Conservation (phyloP, 2,113 vertebrate species). For the Eulacestoma nigropectus region DNA sequence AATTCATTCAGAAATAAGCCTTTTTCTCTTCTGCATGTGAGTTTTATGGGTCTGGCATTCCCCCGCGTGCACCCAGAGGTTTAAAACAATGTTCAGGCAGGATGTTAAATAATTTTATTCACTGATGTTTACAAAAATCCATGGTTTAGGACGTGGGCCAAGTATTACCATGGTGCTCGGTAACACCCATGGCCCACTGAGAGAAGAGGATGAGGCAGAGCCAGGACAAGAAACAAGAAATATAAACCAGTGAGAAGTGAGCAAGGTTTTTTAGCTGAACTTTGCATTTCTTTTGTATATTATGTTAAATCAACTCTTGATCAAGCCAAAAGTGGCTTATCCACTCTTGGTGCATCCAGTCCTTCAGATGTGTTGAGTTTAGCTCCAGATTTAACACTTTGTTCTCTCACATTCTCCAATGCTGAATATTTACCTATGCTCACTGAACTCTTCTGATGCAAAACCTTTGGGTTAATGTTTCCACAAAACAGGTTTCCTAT, state of each 20-base stretch:
- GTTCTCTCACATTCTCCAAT: neutral
- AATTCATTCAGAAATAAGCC: neutral
- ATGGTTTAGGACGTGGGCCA: neutral
- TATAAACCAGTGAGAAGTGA: neutral
- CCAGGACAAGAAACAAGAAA: slow-evolving; percentile 7
- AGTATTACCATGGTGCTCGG: slow-evolving; percentile 20
- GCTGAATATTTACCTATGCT: neutral
- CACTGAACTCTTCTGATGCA: neutral
- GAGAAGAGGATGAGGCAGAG: slow-evolving; percentile 22
- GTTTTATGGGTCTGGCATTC: neutral
- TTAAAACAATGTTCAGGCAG: slow-evolving; percentile 16
- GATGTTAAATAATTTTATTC: slow-evolving; percentile 38
- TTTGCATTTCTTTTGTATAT: neutral
- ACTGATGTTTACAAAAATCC: slow-evolving; percentile 29
- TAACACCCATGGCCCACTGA: slow-evolving; percentile 20
- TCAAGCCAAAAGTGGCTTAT: neutral
- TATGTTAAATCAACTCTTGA: neutral
- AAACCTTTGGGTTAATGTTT: neutral
- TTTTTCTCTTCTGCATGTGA: neutral
- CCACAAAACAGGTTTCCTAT: neutral
- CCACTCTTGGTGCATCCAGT: neutral
- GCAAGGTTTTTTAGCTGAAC: neutral
- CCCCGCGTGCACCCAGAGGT: neutral
- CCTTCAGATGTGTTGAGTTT: neutral
- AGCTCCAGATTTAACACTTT: neutral